These are phyloP conservation scores for Edolisoma coerulescens DNA, from an alignment of 2,113 vertebrate genomes.

Conservation along the genomic window DNA sequence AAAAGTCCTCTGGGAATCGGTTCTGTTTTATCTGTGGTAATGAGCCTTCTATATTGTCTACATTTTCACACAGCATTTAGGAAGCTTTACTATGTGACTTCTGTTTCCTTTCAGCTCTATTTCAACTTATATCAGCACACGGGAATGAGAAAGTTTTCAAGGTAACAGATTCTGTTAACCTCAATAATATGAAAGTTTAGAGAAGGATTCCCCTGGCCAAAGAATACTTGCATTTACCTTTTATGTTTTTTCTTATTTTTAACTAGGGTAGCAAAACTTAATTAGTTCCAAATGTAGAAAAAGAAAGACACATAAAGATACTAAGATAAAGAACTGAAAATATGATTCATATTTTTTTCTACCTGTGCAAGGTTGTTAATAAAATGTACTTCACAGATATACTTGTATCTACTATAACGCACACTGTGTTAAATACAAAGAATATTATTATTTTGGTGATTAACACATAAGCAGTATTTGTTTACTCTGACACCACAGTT, in stretches of 20 bases:
- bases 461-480: not conserved
- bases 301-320: not conserved
- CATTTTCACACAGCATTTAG: not conserved
- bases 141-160: not conserved
- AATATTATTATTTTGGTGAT: not conserved
- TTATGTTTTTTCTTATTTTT: not conserved
- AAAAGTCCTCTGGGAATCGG: not conserved
- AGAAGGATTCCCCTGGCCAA: not conserved
- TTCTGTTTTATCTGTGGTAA: constrained; percentile 19
- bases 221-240: not conserved
- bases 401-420: not conserved
- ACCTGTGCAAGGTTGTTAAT: not conserved
- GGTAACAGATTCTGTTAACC: not conserved
- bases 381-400: not conserved
- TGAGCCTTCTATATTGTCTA: not conserved
- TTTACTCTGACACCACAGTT: not conserved
- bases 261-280: not conserved
- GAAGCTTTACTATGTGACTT: not conserved
- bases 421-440: not conserved
- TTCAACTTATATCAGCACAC: not conserved
- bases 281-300: not conserved
- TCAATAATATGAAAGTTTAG: not conserved
- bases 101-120: not conserved
- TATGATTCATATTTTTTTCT: not conserved
- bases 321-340: not conserved